Evolutionary conservation across 2,113 vertebrate genomes (phyloP).

Genomic region (Noctilio leporinus): DNA sequence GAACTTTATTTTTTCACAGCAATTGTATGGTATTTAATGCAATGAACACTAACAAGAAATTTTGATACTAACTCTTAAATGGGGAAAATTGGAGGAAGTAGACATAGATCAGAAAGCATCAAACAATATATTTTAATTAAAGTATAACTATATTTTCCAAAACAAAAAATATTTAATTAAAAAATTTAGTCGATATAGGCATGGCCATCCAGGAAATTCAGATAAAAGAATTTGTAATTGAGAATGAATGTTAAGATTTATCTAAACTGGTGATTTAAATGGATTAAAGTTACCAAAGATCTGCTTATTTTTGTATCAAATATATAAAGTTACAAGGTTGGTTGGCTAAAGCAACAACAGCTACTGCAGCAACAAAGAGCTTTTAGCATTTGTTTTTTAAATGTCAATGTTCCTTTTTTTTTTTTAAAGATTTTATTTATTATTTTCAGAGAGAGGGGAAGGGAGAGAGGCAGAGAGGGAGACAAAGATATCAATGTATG

Average conservation of each 20-base stretch:
- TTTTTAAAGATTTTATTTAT: too few species aligned
- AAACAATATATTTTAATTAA: not conserved
- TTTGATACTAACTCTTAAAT: not conserved
- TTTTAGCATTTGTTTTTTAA: constrained; percentile 22
- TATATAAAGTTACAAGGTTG: constrained; percentile 34
- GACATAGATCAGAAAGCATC: not conserved
- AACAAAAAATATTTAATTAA: not conserved
- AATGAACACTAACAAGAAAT: not conserved
- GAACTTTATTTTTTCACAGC: not conserved
- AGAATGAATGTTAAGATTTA: constrained; percentile 26
- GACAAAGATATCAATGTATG: too few species aligned
- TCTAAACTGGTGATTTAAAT: not conserved
- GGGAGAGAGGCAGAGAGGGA: too few species aligned
- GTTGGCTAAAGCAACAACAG: not conserved
- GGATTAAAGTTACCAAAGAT: constrained; percentile 20
- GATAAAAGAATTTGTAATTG: constrained; percentile 6
- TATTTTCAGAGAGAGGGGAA: too few species aligned
- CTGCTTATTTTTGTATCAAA: constrained; percentile 13
- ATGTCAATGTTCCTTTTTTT: too few species aligned
- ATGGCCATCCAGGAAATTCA: not conserved
- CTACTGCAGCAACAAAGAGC: not conserved
- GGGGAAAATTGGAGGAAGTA: not conserved
- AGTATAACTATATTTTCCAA: not conserved
- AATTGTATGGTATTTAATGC: not conserved
- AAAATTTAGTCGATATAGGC: not conserved